Conservation (phyloP, 2,888 invertebrate species). For the Volucella bombylans region DNA sequence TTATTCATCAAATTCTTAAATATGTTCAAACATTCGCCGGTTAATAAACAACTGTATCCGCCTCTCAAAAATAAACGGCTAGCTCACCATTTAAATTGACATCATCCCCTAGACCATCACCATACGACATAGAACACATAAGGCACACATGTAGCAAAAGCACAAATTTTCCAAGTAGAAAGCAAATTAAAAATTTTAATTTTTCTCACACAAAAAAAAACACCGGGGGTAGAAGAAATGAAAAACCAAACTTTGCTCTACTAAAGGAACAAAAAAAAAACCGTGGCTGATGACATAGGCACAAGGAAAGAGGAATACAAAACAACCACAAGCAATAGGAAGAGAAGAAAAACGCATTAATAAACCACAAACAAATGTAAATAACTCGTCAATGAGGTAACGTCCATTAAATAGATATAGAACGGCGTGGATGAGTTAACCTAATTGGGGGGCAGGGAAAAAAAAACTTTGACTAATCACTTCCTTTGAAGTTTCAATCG, state of each 20-base stretch:
- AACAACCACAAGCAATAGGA: slow-evolving; percentile 3
- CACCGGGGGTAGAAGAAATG: too few relatives aligned
- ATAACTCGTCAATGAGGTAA: slow-evolving; percentile 54
- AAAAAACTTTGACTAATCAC: slow-evolving; percentile 28
- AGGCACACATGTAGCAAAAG: not conserved
- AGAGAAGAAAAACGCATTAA: slow-evolving; percentile 16
- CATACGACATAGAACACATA: not conserved
- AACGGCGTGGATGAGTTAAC: not conserved
- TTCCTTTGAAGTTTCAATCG: slow-evolving; percentile 33
- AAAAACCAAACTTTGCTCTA: too few relatives aligned
- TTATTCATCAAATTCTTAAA: too few relatives aligned
- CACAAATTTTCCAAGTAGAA: slow-evolving; percentile 8
- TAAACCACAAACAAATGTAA: slow-evolving; percentile 45
- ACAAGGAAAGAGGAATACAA: slow-evolving; percentile 2
- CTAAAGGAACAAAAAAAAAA: not conserved
- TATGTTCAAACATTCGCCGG: too few relatives aligned
- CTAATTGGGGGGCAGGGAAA: too few relatives aligned
- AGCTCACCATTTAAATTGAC: slow-evolving; percentile 51
- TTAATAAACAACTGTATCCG: too few relatives aligned
- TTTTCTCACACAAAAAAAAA: too few relatives aligned
- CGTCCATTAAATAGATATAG: slow-evolving; percentile 49
- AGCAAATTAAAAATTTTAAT: too few relatives aligned
- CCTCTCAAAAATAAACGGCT: too few relatives aligned
- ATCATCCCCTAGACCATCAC: slow-evolving; percentile 38
- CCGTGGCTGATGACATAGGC: not conserved